phyloP scores from a whole-genome alignment of 2,797 vertebrate species.

The Coccyzus lansbergi region DNA sequence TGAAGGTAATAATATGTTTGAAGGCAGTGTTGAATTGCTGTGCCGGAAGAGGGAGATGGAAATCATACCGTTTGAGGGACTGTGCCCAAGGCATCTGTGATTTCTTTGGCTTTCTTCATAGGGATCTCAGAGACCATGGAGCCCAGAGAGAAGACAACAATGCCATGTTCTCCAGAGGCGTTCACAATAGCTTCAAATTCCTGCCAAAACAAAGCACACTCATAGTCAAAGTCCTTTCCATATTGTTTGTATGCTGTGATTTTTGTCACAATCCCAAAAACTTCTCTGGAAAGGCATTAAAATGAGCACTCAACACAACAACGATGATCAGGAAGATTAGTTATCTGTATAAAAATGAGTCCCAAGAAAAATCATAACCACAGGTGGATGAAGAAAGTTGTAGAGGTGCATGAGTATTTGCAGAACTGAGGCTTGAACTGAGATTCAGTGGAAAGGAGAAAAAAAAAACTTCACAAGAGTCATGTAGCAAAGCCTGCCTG shows the following conservation, averaged over 20 bases:
- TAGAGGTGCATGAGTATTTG: background rate
- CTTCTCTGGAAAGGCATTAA: background rate
- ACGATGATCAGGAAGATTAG: background rate
- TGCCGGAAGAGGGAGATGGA: background rate
- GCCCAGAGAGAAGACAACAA: conserved; percentile 92
- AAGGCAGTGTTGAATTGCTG: background rate
- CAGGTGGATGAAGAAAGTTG: background rate
- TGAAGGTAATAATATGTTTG: background rate
- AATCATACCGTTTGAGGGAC: conserved; percentile 90
- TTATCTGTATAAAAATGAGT: background rate
- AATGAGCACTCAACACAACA: background rate
- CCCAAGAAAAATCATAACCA: background rate
- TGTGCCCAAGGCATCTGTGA: conserved; percentile 86
- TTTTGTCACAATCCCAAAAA: background rate
- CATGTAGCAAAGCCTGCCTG: background rate
- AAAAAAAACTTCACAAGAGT: background rate
- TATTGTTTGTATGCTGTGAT: fast-evolving
- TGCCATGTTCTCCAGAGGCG: conserved; percentile 88
- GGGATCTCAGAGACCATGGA: conserved; percentile 87
- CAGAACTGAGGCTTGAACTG: background rate
- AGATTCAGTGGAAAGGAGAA: background rate
- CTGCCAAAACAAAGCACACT: conserved; percentile 71
- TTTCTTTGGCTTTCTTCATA: conserved; percentile 79
- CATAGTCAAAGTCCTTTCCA: background rate
- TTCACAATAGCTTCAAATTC: conserved; percentile 88